phyloP scores from a whole-genome alignment of 2,797 vertebrate species.

The Paratrypauchen microcephalus region DNA sequence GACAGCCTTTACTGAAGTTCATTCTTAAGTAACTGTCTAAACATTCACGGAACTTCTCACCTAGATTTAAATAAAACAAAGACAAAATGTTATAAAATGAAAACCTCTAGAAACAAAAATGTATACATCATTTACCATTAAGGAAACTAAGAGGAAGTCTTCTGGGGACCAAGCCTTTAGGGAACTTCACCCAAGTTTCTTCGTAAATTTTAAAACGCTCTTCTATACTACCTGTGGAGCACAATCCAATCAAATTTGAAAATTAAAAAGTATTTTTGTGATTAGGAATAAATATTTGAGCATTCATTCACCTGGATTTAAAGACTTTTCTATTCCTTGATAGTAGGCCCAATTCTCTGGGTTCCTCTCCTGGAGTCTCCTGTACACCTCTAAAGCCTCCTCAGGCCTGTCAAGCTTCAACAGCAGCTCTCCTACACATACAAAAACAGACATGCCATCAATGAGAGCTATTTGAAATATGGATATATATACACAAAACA shows the following conservation, averaged over 20 bases:
- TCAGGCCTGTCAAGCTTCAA: conserved; percentile 85
- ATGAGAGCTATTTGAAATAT: too few species aligned
- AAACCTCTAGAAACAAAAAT: neutral
- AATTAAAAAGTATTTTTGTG: neutral
- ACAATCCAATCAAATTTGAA: neutral
- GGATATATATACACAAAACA: neutral
- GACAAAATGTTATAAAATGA: neutral
- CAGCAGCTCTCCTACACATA: conserved; percentile 83
- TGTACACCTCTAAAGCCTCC: conserved; percentile 88
- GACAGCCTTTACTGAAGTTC: conserved; percentile 99
- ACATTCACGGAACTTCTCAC: conserved; percentile 94
- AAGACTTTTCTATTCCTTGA: conserved; percentile 89
- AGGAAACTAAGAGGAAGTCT: conserved; percentile 86
- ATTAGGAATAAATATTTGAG: neutral
- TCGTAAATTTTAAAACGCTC: conserved; percentile 90
- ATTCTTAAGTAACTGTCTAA: conserved; percentile 96
- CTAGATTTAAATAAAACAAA: conserved; percentile 62
- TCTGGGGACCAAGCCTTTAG: conserved; percentile 88
- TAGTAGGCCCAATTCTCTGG: conserved; percentile 96
- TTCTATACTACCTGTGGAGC: conserved; percentile 80
- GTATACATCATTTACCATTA: conserved; percentile 42
- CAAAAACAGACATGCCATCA: neutral
- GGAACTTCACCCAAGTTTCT: conserved; percentile 91
- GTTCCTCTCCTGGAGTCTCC: conserved; percentile 88
- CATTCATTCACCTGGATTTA: conserved; percentile 84